Conservation (phyloP, 1,140 invertebrate species). For the Meloidogyne chitwoodi region DNA sequence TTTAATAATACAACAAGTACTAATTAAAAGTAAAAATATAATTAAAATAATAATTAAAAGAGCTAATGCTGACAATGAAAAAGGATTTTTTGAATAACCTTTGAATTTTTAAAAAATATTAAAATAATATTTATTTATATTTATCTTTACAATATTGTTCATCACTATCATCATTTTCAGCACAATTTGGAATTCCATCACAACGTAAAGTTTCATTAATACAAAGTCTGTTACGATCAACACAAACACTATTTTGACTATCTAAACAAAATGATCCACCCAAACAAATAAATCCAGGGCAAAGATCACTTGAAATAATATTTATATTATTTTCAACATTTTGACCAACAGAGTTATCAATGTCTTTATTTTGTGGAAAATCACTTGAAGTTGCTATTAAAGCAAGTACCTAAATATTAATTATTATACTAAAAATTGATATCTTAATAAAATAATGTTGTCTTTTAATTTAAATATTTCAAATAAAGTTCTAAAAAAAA, state of each 20-base stretch:
- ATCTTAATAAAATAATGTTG: too few species aligned
- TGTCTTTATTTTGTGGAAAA: neutral
- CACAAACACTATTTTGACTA: constrained; percentile 43
- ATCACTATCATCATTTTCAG: constrained; percentile 48
- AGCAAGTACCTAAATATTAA: constrained; percentile 10
- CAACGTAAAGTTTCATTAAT: constrained; percentile 44
- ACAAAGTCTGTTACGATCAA: constrained; percentile 36
- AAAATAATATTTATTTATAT: neutral
- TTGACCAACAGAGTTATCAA: neutral
- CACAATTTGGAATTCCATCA: constrained; percentile 42
- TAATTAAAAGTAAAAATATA: neutral
- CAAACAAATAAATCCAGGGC: constrained; percentile 33
- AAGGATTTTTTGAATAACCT: neutral
- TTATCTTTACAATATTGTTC: constrained; percentile 33
- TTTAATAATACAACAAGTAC: neutral
- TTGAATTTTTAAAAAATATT: neutral
- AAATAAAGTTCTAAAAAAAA: too few species aligned
- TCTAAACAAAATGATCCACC: constrained; percentile 48
- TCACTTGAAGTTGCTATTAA: constrained; percentile 12
- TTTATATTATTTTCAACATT: neutral
- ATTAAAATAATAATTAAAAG: neutral
- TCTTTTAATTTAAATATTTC: too few species aligned
- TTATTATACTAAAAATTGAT: neutral
- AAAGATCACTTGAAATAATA: constrained; percentile 10
- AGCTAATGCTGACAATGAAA: neutral